A percentile compares a stretch with the other conserved stretches of the same genome.
These are phyloP conservation scores for Parotocinclus haroldoi DNA, from an alignment of 2,797 vertebrate genomes.

Conservation along the genomic window DNA sequence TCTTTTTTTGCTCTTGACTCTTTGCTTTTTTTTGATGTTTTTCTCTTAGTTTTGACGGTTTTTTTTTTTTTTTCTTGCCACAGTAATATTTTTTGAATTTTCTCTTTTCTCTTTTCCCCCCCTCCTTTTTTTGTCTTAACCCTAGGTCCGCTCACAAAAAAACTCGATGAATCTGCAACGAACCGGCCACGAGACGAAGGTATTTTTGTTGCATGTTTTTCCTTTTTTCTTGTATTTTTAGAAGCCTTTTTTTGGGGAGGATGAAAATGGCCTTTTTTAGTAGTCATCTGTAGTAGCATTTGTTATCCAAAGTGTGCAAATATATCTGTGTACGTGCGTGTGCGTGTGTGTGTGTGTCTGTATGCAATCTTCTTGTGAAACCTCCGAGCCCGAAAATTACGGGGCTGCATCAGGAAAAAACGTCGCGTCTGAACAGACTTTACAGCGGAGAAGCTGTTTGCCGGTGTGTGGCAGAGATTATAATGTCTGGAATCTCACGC, in stretches of 20 bases:
- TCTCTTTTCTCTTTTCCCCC: slow-evolving; percentile 88
- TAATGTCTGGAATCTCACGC: slow-evolving; percentile 31
- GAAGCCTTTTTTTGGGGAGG: slow-evolving; percentile 69
- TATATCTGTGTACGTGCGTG: not conserved
- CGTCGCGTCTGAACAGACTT: slow-evolving; percentile 37
- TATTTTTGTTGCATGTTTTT: slow-evolving; percentile 85
- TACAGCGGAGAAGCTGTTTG: slow-evolving; percentile 17
- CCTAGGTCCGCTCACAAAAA: slow-evolving; percentile 97
- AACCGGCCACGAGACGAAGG: slow-evolving; percentile 83
- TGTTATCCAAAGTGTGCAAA: slow-evolving; percentile 30
- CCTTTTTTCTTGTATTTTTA: slow-evolving; percentile 75
- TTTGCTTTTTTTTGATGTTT: slow-evolving; percentile 78
- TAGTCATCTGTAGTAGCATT: slow-evolving; percentile 30
- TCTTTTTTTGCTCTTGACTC: slow-evolving; percentile 78
- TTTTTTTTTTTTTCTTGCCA: slow-evolving; percentile 67
- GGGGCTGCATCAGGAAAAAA: slow-evolving; percentile 27
- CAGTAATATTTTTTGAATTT: slow-evolving; percentile 84
- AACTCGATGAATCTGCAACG: slow-evolving; percentile 90
- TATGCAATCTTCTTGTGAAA: slow-evolving; percentile 13
- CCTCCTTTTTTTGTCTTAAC: slow-evolving; percentile 89
- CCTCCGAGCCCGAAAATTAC: not conserved
- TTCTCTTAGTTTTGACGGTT: slow-evolving; percentile 50
- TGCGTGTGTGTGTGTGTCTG: slow-evolving; percentile 22
- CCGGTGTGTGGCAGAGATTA: slow-evolving; percentile 31
- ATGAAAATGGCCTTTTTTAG: slow-evolving; percentile 35